Evolutionary conservation across 2,888 invertebrate genomes (phyloP).

Genomic region (Netelia virgata): DNA sequence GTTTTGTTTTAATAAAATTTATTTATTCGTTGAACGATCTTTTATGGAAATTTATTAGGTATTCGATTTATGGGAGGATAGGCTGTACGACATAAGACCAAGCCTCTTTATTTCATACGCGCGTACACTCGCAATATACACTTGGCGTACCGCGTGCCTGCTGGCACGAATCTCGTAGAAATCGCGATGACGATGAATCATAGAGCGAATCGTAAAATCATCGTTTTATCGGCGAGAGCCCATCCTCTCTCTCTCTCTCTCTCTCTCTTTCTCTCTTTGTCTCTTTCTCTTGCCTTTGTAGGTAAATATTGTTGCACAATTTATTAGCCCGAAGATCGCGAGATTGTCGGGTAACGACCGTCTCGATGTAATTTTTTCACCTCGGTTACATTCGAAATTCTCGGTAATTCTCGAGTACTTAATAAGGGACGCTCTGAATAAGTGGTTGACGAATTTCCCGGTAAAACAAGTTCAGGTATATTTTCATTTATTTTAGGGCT

Average conservation of each 20-base stretch:
- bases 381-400: background rate
- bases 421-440: background rate
- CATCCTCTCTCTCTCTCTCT: background rate
- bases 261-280: too few species aligned
- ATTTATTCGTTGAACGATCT: too few species aligned
- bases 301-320: conserved; percentile 39
- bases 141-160: background rate
- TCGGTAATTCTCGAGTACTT: background rate
- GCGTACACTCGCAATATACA: background rate
- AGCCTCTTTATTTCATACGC: background rate
- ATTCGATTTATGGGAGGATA: background rate
- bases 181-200: conserved; percentile 54
- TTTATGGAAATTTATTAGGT: too few species aligned
- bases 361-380: background rate
- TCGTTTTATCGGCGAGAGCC: conserved; percentile 36
- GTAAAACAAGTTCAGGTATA: background rate
- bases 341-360: background rate
- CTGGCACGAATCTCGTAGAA: conserved; percentile 1
- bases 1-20: too few species aligned
- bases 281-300: background rate
- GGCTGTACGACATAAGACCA: background rate
- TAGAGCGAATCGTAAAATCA: conserved; percentile 42
- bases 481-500: background rate
- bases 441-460: background rate
- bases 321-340: conserved; percentile 30